Evolutionary conservation across 1,140 invertebrate genomes (phyloP).

Genomic region (Eumeta japonica): DNA sequence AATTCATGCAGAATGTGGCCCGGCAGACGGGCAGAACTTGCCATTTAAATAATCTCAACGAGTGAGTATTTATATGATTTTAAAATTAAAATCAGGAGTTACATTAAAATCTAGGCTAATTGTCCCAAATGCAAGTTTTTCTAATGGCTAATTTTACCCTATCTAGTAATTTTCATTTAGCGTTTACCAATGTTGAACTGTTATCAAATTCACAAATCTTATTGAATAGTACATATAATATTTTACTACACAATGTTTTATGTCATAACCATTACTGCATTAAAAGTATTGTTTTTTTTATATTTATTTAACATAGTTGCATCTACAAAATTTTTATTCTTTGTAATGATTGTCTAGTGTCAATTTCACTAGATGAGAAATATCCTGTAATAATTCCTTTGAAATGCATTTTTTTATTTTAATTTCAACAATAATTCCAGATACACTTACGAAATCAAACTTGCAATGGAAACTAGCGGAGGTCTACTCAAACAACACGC

Average conservation of each 20-base stretch:
- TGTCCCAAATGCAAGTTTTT: too few species aligned
- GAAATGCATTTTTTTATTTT: too few species aligned
- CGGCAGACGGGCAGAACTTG: constrained; percentile 60
- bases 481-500: constrained; percentile 63
- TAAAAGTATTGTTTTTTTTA: too few species aligned
- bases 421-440: too few species aligned
- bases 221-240: too few species aligned
- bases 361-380: too few species aligned
- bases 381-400: too few species aligned
- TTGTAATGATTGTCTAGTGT: too few species aligned
- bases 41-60: constrained; percentile 68
- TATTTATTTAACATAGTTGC: constrained; percentile 4
- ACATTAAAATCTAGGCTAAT: too few species aligned
- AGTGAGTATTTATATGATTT: constrained; percentile 36
- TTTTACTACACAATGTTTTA: too few species aligned
- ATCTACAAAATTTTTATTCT: constrained; percentile 6
- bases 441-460: constrained; percentile 69
- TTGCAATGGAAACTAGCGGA: constrained; percentile 66
- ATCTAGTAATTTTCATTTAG: constrained; percentile 1
- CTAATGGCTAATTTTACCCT: not conserved
- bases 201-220: too few species aligned
- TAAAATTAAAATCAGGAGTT: not conserved
- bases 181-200: not conserved
- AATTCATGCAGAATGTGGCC: constrained; percentile 54
- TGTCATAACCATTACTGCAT: too few species aligned